A percentile compares a stretch with the other conserved stretches of the same genome.
Evolutionary conservation across 2,888 invertebrate species (phyloP).

Genomic region (Spodoptera exigua): DNA sequence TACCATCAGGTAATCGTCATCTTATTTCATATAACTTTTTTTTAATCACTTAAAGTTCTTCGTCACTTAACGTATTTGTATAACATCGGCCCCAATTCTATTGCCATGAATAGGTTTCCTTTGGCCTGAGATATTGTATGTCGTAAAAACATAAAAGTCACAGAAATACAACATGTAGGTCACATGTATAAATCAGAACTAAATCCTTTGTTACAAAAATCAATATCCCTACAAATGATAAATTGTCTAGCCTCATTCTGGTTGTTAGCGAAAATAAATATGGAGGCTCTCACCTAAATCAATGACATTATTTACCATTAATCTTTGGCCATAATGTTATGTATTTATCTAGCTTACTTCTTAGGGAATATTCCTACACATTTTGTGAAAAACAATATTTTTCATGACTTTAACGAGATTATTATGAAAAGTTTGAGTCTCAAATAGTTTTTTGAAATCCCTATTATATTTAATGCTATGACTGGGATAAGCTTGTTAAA

Average conservation of each 20-base stretch:
- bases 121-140: constrained; percentile 4
- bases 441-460: too few species aligned
- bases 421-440: too few species aligned
- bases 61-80: not conserved
- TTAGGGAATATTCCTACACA: not conserved
- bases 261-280: constrained; percentile 27
- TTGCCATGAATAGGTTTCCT: constrained; percentile 1
- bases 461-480: too few species aligned
- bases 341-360: constrained; percentile 3
- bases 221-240: constrained; percentile 26
- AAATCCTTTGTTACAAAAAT: constrained; percentile 32
- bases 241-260: constrained; percentile 29
- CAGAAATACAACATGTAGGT: constrained; percentile 20
- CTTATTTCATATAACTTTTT: too few species aligned
- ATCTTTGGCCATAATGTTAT: constrained; percentile 13
- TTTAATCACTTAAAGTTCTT: not conserved
- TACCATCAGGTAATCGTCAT: too few species aligned
- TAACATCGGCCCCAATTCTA: not conserved
- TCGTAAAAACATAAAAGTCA: constrained; percentile 7
- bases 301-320: constrained; percentile 21
- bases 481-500: too few species aligned
- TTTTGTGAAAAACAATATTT: constrained; percentile 1
- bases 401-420: too few species aligned
- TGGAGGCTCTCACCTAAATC: constrained; percentile 11
- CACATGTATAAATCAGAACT: constrained; percentile 10